Base-by-base conservation (phyloP, 2,888 invertebrate genomes). In the Parasteatoda lunata region DNA sequence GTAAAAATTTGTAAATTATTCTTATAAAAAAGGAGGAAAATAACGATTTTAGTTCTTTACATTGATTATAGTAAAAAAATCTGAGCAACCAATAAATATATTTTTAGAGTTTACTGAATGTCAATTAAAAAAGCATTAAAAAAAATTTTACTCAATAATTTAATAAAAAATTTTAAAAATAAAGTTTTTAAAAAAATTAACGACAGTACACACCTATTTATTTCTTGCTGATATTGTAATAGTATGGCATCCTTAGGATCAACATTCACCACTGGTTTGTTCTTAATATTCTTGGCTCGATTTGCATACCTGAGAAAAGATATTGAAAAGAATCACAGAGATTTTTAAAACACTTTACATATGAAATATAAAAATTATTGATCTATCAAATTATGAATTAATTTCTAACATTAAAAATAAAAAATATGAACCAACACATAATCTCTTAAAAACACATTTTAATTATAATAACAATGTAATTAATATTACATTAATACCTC, bases 201-300 rank as follows among this genome's bases (percentile, higher is more conserved):
- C 47, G 45, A 47, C 47, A 71, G 30, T n/a, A 64, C 48, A 15
- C 96, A 93, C 8, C 96, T 93, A 90, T 95, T 95, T 91, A 98
- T 98, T 93, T 98, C 98, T 89, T 96, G 96, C 92, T 99, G 98
- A 92, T 98, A 97, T 92, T 98, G 97, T 91, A 98, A 94, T 80
- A 98, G 93, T 91, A 99, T 94, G 47, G 99, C 98, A 92, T 99
- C 99, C 92, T 99, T 99, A 64, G 99, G 98, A 94, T 99, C 99
- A 92, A 99, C 99, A 93, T 99, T 99, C 91, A 99, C 97, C 90
- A 97, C 95, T 45, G 99, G 99, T 92, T 97, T 97, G 93, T 99
- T 99, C 94, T 98, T 98, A 90, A 99, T 99, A 90, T 97, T 97
- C 93, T 99, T 99, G 13, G 99, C 99, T 71, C 99, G 94, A 92